Evolutionary conservation across 2,797 vertebrate genomes (phyloP).

Genomic region (Cichlasoma orientale): DNA sequence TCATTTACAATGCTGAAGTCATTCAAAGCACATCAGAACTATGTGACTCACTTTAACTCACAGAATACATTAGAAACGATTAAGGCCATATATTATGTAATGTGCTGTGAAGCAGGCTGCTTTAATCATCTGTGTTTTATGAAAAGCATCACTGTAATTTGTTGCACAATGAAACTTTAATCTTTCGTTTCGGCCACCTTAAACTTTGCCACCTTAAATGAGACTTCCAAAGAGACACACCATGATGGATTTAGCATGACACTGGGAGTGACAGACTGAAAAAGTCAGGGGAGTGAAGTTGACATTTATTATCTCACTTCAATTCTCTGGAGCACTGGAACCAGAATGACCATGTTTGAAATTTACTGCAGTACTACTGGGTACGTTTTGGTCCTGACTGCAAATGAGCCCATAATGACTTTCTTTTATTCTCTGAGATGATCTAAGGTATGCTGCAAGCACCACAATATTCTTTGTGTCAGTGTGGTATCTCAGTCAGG

Average conservation of each 20-base stretch:
- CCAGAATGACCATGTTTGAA: conserved; percentile 8
- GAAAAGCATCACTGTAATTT: neutral
- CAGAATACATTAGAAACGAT: neutral
- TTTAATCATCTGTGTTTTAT: no score
- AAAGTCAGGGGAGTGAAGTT: neutral
- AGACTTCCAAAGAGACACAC: neutral
- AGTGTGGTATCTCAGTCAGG: neutral
- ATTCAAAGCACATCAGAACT: neutral
- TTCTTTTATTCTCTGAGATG: neutral
- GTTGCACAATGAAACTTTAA: neutral
- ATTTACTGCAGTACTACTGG: neutral
- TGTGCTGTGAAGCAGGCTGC: no score
- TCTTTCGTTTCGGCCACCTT: neutral
- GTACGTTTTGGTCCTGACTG: conserved; percentile 1
- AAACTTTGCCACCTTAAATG: neutral
- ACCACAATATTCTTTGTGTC: neutral
- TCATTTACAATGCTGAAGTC: neutral
- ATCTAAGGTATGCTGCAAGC: neutral
- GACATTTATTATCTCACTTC: conserved; percentile 15
- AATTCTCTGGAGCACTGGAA: conserved; percentile 2
- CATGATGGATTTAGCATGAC: neutral
- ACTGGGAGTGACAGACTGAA: neutral
- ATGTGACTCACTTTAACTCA: neutral
- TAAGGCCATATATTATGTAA: neutral
- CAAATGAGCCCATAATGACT: neutral